Percentiles rank a stretch among this genome's conserved stretches.
Evolutionary conservation across 1,140 invertebrate genomes (phyloP).

Genomic region (Panagrolaimus sp.): DNA sequence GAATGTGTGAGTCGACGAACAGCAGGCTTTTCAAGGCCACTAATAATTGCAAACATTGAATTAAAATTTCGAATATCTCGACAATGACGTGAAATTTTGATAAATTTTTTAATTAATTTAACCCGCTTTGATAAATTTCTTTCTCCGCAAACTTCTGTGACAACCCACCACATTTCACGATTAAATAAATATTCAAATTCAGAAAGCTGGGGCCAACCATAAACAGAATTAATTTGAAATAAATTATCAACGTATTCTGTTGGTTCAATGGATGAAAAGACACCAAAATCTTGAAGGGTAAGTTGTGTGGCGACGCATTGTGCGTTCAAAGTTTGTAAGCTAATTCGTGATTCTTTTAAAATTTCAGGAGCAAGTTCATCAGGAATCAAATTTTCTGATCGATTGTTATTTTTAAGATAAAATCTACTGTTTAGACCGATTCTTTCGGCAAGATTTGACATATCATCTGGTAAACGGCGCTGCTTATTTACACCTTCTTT

Average conservation of each 20-base stretch:
- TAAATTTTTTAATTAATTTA: conserved; percentile 97
- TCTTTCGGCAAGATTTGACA: conserved; percentile 89
- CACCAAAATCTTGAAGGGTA: conserved; percentile 88
- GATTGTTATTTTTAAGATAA: conserved; percentile 90
- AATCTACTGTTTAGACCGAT: conserved; percentile 76
- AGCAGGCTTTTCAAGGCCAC: conserved; percentile 86
- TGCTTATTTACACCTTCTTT: conserved; percentile 77
- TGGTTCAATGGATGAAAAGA: conserved; percentile 92
- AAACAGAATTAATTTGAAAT: conserved; percentile 78
- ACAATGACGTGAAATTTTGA: conserved; percentile 86
- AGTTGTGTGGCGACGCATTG: conserved; percentile 91
- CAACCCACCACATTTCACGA: conserved; percentile 99
- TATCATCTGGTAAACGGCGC: conserved; percentile 81
- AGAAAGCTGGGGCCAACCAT: conserved; percentile 82
- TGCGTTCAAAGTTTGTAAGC: conserved; percentile 86
- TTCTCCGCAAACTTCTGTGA: conserved; percentile 91
- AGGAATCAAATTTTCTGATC: conserved; percentile 85
- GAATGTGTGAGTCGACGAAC: conserved; percentile 81
- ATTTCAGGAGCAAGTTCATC: conserved; percentile 90
- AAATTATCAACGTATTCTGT: conserved; percentile 96
- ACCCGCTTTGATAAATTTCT: conserved; percentile 79
- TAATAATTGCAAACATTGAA: conserved; percentile 98
- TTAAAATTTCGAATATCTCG: conserved; percentile 99
- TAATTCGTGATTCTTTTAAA: conserved; percentile 82
- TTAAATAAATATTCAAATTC: conserved; percentile 93